phyloP scores from a whole-genome alignment of 2,113 vertebrate species.

The Ameiurus melas region DNA sequence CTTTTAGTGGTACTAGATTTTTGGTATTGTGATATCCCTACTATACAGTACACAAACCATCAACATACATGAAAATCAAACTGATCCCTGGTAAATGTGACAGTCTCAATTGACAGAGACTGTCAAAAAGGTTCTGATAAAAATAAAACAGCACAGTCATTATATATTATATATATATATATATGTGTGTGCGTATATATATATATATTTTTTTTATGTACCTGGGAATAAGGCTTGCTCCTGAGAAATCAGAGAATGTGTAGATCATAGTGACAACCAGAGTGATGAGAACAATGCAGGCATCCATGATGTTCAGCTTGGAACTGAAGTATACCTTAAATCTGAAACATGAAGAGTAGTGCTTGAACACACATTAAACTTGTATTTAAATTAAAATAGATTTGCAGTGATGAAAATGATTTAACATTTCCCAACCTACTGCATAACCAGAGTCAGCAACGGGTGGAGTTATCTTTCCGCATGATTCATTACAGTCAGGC shows the following conservation, averaged over 20 bases:
- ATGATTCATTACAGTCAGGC: neutral
- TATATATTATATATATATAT: no score
- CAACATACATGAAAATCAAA: neutral
- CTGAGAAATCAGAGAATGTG: constrained; percentile 70
- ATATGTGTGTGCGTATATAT: no score
- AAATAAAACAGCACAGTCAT: neutral
- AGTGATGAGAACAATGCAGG: constrained; percentile 76
- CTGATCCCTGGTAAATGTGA: neutral
- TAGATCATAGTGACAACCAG: constrained; percentile 80
- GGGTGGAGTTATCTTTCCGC: neutral
- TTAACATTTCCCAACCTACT: neutral
- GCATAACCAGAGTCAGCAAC: neutral
- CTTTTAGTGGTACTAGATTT: no score
- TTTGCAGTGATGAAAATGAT: neutral
- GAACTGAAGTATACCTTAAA: constrained; percentile 83
- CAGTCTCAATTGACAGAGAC: neutral
- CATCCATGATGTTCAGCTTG: constrained; percentile 82
- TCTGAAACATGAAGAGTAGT: constrained; percentile 62
- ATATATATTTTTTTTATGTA: constrained; percentile 56
- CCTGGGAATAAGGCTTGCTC: constrained; percentile 79
- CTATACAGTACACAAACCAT: neutral
- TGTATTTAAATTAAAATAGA: neutral
- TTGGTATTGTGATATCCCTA: no score
- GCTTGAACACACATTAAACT: neutral
- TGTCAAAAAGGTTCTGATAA: neutral